Evolutionary conservation across 2,888 invertebrate genomes (phyloP), one percentile per base, ranked within the genome.

Genomic region (Nomada ferruginata): DNA sequence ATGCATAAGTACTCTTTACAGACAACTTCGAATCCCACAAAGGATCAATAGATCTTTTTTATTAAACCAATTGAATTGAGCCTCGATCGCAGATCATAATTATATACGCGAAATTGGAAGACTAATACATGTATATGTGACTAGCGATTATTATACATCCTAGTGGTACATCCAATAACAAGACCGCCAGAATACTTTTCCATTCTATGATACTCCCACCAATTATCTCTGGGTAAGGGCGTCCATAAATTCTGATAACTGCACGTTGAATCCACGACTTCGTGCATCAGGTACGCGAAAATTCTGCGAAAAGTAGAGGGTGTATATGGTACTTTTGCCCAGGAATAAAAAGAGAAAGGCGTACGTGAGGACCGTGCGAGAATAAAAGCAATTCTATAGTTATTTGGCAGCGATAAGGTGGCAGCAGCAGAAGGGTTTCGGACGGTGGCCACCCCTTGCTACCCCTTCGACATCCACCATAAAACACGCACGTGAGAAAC

Each of bases 401-500:
- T 78, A 68, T 72, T 72, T 66, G 68, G 10, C n/a, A n/a, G n/a
- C 29, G 64, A 60, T 60, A 65, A 61, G 78, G 70, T 23, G 65
- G 59, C 50, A 47, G 52, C 69, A n/a, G 29, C 36, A 42, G n/a
- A 42, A 53, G 63, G 36, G 47, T 23, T 52, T 60, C 47, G 65
- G 57, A 59, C 29, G 50, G 18, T 44, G 53, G n/a, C 23, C 20
- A 13, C 10, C 23, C 55, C 57, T 13, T 10, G 36, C 66, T 11
- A 26, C 15, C 10, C 53, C 23, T 15, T 65, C 64, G 78, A 79
- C 77, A 77, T 70, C 78, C 65, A 23, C 65, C 70, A 65, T 78
- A 79, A 79, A 79, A 69, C 78, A 79, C 70, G 78, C 79, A 71
- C 78, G 79, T 79, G 79, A 79, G 78, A 55, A 78, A 79, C 59